Percentiles rank a stretch among this genome's conserved stretches.
Evolutionary conservation across 2,113 vertebrate genomes (phyloP).

Genomic region (Silurus meridionalis): DNA sequence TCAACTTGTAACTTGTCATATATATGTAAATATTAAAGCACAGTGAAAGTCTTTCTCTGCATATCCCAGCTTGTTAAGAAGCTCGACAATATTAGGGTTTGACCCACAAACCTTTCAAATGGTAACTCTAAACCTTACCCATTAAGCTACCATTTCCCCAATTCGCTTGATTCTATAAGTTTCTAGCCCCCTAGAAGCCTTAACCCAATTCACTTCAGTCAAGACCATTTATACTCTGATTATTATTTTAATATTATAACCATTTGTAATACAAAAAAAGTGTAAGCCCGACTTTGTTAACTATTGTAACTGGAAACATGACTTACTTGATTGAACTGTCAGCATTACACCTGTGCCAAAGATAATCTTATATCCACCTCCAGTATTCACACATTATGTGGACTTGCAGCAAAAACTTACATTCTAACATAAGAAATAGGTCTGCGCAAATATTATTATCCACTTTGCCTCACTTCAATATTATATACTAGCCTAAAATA

Average conservation of each 20-base stretch:
- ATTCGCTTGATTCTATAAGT: background rate
- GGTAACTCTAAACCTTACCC: no score
- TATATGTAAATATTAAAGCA: no score
- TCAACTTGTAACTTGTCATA: no score
- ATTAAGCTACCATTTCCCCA: no score
- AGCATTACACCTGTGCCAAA: slow-evolving; percentile 44
- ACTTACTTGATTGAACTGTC: slow-evolving; percentile 45
- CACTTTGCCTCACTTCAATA: background rate
- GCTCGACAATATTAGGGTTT: no score
- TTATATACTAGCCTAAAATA: background rate
- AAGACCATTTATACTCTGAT: background rate
- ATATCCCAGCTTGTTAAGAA: no score
- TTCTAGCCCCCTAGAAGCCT: background rate
- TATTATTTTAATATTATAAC: background rate
- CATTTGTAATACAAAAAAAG: background rate
- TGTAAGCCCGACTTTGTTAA: background rate
- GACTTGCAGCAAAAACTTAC: slow-evolving; percentile 11
- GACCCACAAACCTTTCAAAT: no score
- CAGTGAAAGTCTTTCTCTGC: no score
- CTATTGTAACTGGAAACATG: no score
- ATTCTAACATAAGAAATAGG: background rate
- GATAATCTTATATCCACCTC: slow-evolving; percentile 29
- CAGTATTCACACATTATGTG: slow-evolving; percentile 48
- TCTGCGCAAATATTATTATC: background rate
- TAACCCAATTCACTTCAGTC: background rate